Percentiles rank a stretch among this genome's conserved stretches.
Evolutionary conservation across 1,140 invertebrate genomes (phyloP).

Genomic region (Pseudomyrmex gracilis): DNA sequence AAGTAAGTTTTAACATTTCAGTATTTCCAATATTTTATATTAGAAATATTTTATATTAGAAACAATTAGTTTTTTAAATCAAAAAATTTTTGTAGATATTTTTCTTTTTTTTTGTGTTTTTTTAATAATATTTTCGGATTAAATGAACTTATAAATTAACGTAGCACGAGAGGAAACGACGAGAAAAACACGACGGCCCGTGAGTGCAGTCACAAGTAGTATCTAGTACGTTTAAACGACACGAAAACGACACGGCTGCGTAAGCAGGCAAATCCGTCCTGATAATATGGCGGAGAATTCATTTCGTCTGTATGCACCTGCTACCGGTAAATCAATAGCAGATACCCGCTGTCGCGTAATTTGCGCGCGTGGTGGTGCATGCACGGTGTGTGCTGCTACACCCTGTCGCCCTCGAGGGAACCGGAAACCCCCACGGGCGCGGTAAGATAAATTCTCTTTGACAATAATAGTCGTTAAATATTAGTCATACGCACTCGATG

Average conservation of each 20-base stretch:
- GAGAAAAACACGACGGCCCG: not conserved
- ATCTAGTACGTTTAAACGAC: not conserved
- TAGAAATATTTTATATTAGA: too few relatives aligned
- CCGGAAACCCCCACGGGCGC: constrained; percentile 55
- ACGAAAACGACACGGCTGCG: constrained; percentile 37
- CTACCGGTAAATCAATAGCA: constrained; percentile 77
- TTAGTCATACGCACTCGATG: constrained; percentile 73
- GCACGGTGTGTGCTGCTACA: constrained; percentile 16
- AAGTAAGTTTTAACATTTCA: not conserved
- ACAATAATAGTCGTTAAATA: constrained; percentile 79
- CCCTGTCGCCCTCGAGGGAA: constrained; percentile 39
- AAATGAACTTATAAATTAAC: not conserved
- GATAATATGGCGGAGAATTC: constrained; percentile 70
- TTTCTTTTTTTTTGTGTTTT: too few relatives aligned
- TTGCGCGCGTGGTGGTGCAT: constrained; percentile 63
- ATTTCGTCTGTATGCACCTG: constrained; percentile 73
- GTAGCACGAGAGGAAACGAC: not conserved
- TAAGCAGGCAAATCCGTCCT: constrained; percentile 48
- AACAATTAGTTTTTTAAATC: too few relatives aligned
- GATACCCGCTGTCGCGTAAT: constrained; percentile 75
- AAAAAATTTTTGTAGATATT: too few relatives aligned
- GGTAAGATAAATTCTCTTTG: constrained; percentile 80
- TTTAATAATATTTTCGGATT: not conserved
- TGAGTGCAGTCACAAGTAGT: constrained; percentile 20
- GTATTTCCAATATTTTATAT: too few relatives aligned